These are phyloP conservation scores for Lindbergichthys nudifrons DNA, from an alignment of 2,797 vertebrate species.

Conservation along the genomic window DNA sequence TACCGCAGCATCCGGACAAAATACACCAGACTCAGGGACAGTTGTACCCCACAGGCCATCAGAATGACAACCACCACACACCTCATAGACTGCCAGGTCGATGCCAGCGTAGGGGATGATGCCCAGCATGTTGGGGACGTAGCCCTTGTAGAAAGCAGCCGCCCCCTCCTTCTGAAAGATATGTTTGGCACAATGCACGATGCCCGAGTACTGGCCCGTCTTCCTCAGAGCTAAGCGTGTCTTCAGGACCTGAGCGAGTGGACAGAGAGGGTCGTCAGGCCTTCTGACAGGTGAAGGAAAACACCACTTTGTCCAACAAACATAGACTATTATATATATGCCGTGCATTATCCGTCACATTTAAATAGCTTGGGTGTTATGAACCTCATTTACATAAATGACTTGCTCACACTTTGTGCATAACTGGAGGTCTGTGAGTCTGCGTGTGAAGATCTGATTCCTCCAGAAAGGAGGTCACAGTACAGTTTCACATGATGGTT, in stretches of 20 bases:
- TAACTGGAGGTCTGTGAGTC: conserved; percentile 37
- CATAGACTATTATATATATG: background rate
- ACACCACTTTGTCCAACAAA: conserved; percentile 2
- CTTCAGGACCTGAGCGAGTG: conserved; percentile 90
- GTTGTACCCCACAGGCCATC: too few relatives aligned
- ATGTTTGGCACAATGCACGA: conserved; percentile 90
- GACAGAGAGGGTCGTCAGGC: conserved; percentile 31
- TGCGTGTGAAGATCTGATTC: conserved; percentile 28
- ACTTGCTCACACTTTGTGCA: conserved; percentile 43
- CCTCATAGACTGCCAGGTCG: conserved; percentile 96
- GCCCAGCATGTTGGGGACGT: conserved; percentile 95
- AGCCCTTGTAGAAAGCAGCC: conserved; percentile 95
- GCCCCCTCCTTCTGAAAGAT: conserved; percentile 90
- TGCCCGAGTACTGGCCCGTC: conserved; percentile 92
- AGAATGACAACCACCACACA: conserved; percentile 57
- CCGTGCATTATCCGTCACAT: conserved; percentile 16
- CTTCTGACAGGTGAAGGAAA: background rate
- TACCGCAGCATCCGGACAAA: too few relatives aligned
- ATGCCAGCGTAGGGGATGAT: conserved; percentile 98
- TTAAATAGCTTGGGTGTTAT: conserved; percentile 13
- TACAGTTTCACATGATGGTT: conserved; percentile 42
- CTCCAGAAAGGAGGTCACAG: conserved; percentile 42
- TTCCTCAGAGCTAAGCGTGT: conserved; percentile 93
- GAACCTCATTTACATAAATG: conserved; percentile 30
- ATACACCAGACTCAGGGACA: background rate